Evolutionary conservation across 2,888 invertebrate genomes (phyloP).

Genomic region (Herminia tarsipennalis): DNA sequence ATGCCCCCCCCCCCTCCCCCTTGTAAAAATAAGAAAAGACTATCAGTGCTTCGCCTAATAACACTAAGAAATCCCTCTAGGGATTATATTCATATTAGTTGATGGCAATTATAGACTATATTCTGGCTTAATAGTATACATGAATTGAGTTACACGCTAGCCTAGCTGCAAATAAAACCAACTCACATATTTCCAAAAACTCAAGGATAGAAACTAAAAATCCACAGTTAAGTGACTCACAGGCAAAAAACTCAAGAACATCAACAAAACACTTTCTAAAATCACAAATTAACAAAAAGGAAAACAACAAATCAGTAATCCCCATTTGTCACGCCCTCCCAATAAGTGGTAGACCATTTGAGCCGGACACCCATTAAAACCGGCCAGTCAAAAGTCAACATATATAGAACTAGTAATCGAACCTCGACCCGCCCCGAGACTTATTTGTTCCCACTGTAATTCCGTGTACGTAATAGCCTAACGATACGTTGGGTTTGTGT

Average conservation of each 20-base stretch:
- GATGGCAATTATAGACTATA: too few species aligned
- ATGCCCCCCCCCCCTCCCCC: too few species aligned
- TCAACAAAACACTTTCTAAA: neutral
- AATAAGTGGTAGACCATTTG: conserved; percentile 18
- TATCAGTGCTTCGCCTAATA: too few species aligned
- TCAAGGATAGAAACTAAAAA: too few species aligned
- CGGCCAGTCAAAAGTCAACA: conserved; percentile 47
- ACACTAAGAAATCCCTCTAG: too few species aligned
- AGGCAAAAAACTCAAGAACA: neutral
- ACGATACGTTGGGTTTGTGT: conserved; percentile 20
- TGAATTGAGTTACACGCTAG: too few species aligned
- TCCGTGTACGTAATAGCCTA: conserved; percentile 38
- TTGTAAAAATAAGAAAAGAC: too few species aligned
- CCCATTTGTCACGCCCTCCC: conserved; percentile 21
- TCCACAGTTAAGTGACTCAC: too few species aligned
- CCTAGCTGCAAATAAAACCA: too few species aligned
- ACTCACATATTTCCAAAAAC: too few species aligned
- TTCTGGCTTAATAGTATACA: too few species aligned
- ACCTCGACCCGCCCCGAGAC: conserved; percentile 40
- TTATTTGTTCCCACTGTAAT: conserved; percentile 48
- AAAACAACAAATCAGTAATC: conserved; percentile 11
- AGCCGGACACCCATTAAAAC: conserved; percentile 31
- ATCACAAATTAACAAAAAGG: conserved; percentile 4
- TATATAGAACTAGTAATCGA: conserved; percentile 47
- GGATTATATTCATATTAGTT: too few species aligned